Percentiles rank a stretch among this genome's conserved stretches.
Evolutionary conservation across 2,797 vertebrate genomes (phyloP).

Genomic region (Coranthus polyacanthus): DNA sequence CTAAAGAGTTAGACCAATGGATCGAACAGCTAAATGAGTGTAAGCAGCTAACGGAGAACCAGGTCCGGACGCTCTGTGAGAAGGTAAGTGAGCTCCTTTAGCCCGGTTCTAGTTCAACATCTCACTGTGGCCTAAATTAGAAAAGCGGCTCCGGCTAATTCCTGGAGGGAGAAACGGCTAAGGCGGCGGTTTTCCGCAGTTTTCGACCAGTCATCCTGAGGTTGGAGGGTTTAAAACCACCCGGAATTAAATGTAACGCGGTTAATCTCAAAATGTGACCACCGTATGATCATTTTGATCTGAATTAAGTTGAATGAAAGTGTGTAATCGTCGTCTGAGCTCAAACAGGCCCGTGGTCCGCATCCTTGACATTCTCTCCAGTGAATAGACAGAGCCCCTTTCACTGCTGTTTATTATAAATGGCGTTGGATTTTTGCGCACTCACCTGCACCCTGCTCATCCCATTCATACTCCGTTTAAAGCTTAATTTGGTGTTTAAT

Average conservation of each 20-base stretch:
- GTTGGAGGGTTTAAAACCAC: not conserved
- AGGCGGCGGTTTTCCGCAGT: slow-evolving; percentile 22
- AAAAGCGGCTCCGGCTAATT: slow-evolving; percentile 64
- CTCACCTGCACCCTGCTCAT: too few relatives aligned
- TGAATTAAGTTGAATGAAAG: not conserved
- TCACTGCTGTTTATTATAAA: slow-evolving; percentile 7
- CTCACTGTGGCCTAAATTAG: slow-evolving; percentile 50
- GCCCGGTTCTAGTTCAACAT: slow-evolving; percentile 3
- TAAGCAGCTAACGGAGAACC: slow-evolving; percentile 96
- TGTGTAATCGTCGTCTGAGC: not conserved
- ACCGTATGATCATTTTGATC: accelerated
- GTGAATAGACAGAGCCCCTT: slow-evolving; percentile 45
- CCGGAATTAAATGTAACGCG: too few relatives aligned
- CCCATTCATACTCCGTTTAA: too few relatives aligned
- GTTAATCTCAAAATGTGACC: too few relatives aligned
- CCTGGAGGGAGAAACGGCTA: slow-evolving; percentile 34
- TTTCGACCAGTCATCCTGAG: slow-evolving; percentile 19
- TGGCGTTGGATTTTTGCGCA: not conserved
- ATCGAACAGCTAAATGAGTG: slow-evolving; percentile 97
- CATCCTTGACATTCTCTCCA: slow-evolving; percentile 18
- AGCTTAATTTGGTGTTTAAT: too few relatives aligned
- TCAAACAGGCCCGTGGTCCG: slow-evolving; percentile 29
- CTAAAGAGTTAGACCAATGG: slow-evolving; percentile 95
- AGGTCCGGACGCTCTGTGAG: slow-evolving; percentile 96
- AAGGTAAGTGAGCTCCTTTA: slow-evolving; percentile 86